These are phyloP conservation scores for Lasioglossum marginatum DNA, from an alignment of 2,888 invertebrate genomes.

Conservation along the genomic window DNA sequence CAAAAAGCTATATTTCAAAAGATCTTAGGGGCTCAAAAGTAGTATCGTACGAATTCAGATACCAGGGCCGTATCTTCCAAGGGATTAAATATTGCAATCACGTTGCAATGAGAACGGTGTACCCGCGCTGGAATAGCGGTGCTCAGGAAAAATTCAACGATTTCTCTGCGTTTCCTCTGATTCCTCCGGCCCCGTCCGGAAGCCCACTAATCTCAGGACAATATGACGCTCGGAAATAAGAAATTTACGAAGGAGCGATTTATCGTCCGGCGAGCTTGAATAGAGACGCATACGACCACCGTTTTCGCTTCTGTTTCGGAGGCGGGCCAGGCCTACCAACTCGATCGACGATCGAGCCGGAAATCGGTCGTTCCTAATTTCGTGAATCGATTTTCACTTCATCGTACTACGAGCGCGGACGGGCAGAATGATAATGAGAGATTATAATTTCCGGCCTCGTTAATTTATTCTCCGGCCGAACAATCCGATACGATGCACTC, in stretches of 20 bases:
- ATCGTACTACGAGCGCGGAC: not conserved
- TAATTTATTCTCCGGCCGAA: constrained; percentile 17
- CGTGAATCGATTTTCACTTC: not conserved
- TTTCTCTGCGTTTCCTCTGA: not conserved
- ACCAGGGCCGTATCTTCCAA: not conserved
- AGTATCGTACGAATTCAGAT: not conserved
- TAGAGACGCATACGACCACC: no score
- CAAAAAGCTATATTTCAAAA: not conserved
- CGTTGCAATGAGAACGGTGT: not conserved
- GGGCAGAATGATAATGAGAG: not conserved
- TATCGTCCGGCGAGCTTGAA: not conserved
- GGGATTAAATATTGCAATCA: not conserved
- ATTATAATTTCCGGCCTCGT: not conserved
- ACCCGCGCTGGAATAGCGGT: not conserved
- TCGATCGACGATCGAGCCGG: not conserved
- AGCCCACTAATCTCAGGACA: constrained; percentile 3
- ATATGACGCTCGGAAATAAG: not conserved
- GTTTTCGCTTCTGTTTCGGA: not conserved
- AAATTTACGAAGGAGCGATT: not conserved
- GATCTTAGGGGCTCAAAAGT: not conserved
- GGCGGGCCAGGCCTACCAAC: not conserved
- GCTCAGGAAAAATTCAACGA: not conserved
- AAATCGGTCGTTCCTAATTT: not conserved
- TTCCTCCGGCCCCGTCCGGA: not conserved
- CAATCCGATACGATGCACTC: not conserved